Conservation (phyloP, 2,888 invertebrate species). For the Hirtodrosophila alboralis region DNA sequence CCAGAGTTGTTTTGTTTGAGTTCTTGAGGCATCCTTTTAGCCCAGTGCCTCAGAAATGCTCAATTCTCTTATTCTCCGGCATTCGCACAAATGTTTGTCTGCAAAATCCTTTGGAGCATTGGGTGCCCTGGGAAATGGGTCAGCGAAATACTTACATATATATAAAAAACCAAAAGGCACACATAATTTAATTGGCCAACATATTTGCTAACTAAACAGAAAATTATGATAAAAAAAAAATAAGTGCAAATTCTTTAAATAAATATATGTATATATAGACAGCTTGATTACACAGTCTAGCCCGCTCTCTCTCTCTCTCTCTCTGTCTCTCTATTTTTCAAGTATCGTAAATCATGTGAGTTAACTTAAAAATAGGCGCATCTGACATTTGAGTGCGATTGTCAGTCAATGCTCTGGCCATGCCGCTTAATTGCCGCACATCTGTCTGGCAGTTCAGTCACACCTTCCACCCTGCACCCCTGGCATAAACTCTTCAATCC, state of each 20-base stretch:
- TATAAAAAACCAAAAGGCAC: conserved; percentile 5
- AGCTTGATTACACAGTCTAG: neutral
- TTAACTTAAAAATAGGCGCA: conserved; percentile 65
- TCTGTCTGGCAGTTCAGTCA: conserved; percentile 38
- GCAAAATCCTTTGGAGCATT: conserved; percentile 11
- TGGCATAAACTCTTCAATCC: no score
- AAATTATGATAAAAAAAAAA: no score
- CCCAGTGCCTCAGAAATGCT: conserved; percentile 52
- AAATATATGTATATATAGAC: no score
- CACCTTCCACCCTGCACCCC: no score
- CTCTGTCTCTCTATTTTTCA: neutral
- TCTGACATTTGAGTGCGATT: conserved; percentile 57
- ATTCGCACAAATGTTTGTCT: conserved; percentile 26
- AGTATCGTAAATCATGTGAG: conserved; percentile 53
- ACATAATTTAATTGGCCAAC: conserved; percentile 59
- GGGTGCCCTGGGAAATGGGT: conserved; percentile 47
- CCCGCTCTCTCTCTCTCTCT: neutral
- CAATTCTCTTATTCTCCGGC: conserved; percentile 10
- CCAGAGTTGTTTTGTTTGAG: conserved; percentile 56
- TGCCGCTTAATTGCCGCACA: conserved; percentile 45
- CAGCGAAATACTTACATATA: conserved; percentile 30
- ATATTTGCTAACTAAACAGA: conserved; percentile 3
- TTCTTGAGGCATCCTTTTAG: conserved; percentile 54
- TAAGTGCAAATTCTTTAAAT: no score
- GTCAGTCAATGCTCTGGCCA: conserved; percentile 56